A percentile compares a stretch with the other conserved stretches of the same genome.
Conservation (phyloP, 2,113 vertebrate genomes). For the Pungitius pungitius region DNA sequence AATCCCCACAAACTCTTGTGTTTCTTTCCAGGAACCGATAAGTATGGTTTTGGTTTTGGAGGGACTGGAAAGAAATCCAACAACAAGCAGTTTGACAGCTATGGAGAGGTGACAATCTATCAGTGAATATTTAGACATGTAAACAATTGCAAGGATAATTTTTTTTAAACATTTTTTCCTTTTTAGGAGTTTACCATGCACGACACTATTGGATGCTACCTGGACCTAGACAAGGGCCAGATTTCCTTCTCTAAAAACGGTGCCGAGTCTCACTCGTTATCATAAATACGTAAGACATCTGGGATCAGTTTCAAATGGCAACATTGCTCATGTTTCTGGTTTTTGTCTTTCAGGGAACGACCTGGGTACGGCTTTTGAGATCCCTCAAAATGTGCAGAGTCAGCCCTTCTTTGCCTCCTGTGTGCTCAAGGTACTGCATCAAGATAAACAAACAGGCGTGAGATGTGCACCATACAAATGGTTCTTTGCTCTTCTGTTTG, state of each 20-base stretch:
- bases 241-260: slow-evolving; percentile 96
- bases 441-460: not conserved
- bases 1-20: not conserved
- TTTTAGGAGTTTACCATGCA: slow-evolving; percentile 98
- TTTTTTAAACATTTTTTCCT: not conserved
- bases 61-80: slow-evolving; percentile 98
- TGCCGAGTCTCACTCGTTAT: slow-evolving; percentile 44
- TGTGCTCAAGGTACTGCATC: slow-evolving; percentile 90
- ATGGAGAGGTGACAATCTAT: slow-evolving; percentile 88
- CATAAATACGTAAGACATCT: not conserved
- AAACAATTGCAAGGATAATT: not conserved
- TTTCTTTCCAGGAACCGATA: slow-evolving; percentile 89
- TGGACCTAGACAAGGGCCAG: slow-evolving; percentile 88
- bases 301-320: not conserved
- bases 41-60: slow-evolving; percentile 95
- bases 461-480: not conserved
- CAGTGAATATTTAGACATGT: not conserved
- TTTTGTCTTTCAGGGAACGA: slow-evolving; percentile 85
- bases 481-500: not conserved
- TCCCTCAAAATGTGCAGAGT: slow-evolving; percentile 86
- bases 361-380: slow-evolving; percentile 92
- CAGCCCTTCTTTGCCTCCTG: slow-evolving; percentile 94
- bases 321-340: not conserved
- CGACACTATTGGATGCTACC: slow-evolving; percentile 92
- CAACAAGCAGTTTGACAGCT: slow-evolving; percentile 99